Base-by-base conservation (phyloP, 1,140 invertebrate species). In the Drosophila novamexicana region DNA sequence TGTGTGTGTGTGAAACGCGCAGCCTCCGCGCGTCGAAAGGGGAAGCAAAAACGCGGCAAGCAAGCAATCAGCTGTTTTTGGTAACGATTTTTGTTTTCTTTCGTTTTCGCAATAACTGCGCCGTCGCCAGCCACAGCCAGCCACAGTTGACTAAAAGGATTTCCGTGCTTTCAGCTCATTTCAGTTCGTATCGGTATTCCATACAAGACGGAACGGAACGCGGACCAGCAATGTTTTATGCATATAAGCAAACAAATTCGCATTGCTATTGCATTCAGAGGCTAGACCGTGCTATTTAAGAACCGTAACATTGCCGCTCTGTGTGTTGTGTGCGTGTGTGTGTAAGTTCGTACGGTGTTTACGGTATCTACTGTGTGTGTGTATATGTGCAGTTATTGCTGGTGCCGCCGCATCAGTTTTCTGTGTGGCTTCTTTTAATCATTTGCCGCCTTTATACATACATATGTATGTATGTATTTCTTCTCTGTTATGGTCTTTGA, bases 141-240 rank as follows among this genome's bases (percentile, higher is more conserved):
- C 53, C 36, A 63, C 61, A 63, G 22, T 50, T 37, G 36, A 68
- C 65, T 49, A 50, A 68, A 61, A 47, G 56, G 71, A 74, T 66
- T 74, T 74, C 66, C 71, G 57, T 69, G 71, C 71, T 69, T 62
- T 74, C 57, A 74, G 71, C 61, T 69, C 50, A 67, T 74, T 62
- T 74, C 65, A 74, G 71, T 74, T 74, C 50, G 71, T 74, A 74
- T 74, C 71, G 71, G 71, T 40, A 74, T 74, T 74, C 67, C 71
- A 74, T 62, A 56, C 65, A 61, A 69, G 57, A 63, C 65, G 57
- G 71, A 62, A 16, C 42, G 54, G 16, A 67, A 68, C 56, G 65
- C 57, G 29, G 56, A 44, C 42, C 57, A 37, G 14, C 0, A 59
- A 47, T 9, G 22, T 7, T 32, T 36, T 16, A 36, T 42, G 37